These are phyloP conservation scores for Psittacus erithacus DNA, from an alignment of 2,113 vertebrate genomes.

Conservation along the genomic window DNA sequence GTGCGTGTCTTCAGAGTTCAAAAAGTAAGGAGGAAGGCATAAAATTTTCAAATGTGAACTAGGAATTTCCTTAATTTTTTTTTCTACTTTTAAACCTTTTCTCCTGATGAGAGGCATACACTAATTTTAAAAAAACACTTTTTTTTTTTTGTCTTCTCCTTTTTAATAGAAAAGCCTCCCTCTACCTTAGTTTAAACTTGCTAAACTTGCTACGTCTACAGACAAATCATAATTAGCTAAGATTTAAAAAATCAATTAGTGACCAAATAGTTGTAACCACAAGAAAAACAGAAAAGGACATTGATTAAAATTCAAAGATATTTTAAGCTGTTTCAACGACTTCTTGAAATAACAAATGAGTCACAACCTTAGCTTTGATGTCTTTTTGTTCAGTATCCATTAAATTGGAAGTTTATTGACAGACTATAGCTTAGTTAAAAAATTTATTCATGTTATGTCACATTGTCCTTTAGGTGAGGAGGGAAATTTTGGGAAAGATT, in stretches of 20 bases:
- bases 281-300: neutral
- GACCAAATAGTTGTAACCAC: neutral
- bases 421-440: neutral
- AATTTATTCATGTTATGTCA: neutral
- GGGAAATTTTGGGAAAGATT: neutral
- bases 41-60: neutral
- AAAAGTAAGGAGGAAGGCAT: neutral
- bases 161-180: neutral
- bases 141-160: neutral
- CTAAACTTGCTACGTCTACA: neutral
- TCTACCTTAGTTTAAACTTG: neutral
- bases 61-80: neutral
- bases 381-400: neutral
- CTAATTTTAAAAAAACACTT: neutral
- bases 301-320: neutral
- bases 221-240: neutral
- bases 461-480: neutral
- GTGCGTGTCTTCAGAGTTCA: neutral
- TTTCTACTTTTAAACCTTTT: neutral
- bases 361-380: neutral
- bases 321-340: neutral
- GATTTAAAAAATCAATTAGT: neutral
- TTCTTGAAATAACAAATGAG: conserved; percentile 2
- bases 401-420: neutral
- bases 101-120: neutral